These are phyloP conservation scores for Horisme vitalbata DNA, from an alignment of 2,888 invertebrate species.

Conservation along the genomic window DNA sequence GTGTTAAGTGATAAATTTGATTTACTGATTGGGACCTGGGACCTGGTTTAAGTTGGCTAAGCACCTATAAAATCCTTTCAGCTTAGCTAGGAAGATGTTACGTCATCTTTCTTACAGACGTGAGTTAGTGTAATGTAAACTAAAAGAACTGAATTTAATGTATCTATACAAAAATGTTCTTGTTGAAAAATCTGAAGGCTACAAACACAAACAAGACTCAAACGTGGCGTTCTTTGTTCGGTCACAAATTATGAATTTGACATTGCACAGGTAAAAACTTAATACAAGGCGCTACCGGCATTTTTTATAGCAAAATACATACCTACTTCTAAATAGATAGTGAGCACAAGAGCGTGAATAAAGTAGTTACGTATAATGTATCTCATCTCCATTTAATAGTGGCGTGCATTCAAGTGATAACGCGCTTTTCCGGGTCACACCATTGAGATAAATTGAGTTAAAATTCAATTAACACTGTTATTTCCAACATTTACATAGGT, in stretches of 20 bases:
- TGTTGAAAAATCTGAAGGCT: background rate
- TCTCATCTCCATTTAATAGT: slow-evolving; percentile 14
- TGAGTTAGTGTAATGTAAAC: too few relatives aligned
- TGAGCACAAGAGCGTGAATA: background rate
- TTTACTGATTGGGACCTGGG: too few relatives aligned
- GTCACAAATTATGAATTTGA: background rate
- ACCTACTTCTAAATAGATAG: background rate
- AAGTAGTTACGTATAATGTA: background rate
- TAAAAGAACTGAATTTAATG: too few relatives aligned
- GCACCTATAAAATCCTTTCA: too few relatives aligned
- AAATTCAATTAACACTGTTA: slow-evolving; percentile 13
- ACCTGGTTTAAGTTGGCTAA: too few relatives aligned
- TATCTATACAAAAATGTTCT: too few relatives aligned
- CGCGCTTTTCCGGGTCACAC: slow-evolving; percentile 21
- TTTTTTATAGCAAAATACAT: background rate
- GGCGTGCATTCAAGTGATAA: slow-evolving; percentile 20
- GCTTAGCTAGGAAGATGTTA: too few relatives aligned
- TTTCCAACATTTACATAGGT: background rate
- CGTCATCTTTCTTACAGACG: too few relatives aligned
- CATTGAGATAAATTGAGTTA: slow-evolving; percentile 16
- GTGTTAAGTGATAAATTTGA: too few relatives aligned
- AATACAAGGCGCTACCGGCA: background rate
- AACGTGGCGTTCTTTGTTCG: background rate
- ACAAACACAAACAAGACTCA: background rate
- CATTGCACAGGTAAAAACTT: background rate